Conservation (phyloP, 2,797 vertebrate genomes). For the Sebastes reedi region DNA sequence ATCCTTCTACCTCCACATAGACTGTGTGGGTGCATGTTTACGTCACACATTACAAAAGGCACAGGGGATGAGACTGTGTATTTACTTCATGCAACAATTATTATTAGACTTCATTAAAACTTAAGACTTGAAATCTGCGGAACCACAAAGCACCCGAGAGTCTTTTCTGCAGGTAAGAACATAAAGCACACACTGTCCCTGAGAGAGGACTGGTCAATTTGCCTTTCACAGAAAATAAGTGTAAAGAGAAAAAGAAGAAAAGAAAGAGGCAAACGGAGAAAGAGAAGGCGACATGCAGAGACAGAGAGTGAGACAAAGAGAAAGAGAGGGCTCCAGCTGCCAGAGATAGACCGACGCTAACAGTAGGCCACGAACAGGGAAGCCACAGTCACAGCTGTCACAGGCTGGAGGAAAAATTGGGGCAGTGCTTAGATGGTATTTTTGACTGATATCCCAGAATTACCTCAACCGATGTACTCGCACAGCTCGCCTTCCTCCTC, state of each 20-base stretch:
- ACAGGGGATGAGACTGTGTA: conserved; percentile 8
- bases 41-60: background rate
- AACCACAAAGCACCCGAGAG: conserved; percentile 48
- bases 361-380: conserved; percentile 48
- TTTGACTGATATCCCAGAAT: conserved; percentile 58
- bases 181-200: conserved; percentile 47
- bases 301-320: conserved; percentile 29
- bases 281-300: conserved; percentile 22
- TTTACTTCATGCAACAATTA: conserved; percentile 36
- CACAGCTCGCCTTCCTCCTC: conserved; percentile 32
- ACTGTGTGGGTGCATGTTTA: conserved; percentile 7
- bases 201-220: conserved; percentile 55
- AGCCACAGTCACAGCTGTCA: conserved; percentile 65
- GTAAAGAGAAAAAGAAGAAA: conserved; percentile 2
- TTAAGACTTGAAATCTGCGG: conserved; percentile 38
- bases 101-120: conserved; percentile 62
- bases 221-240: conserved; percentile 31
- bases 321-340: conserved; percentile 52
- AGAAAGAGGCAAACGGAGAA: conserved; percentile 1
- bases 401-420: conserved; percentile 51
- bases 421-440: conserved; percentile 61
- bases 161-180: conserved; percentile 39
- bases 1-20: no score
- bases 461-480: conserved; percentile 39
- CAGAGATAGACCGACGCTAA: conserved; percentile 41